Base-by-base conservation (phyloP, 1,140 invertebrate genomes). In the Rhysida immarginata region DNA sequence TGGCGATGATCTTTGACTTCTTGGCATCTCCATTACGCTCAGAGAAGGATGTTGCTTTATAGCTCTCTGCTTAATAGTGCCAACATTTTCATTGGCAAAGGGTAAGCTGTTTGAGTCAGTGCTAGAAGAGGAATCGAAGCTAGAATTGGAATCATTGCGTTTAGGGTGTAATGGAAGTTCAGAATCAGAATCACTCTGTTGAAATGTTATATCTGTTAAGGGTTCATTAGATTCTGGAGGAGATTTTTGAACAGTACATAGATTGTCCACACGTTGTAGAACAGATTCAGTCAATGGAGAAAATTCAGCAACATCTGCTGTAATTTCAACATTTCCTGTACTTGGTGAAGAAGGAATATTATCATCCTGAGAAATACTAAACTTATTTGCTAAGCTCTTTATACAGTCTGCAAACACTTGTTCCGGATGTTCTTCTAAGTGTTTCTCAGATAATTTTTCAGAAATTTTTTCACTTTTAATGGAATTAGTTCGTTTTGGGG, bases 61-160 rank as follows among this genome's bases (percentile, higher is more conserved):
- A 26, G 65, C 61, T 57, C 83, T 72, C 61, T 87, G 86, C 64
- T 95, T 94, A 66, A 98, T 97, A 24, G 95, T 98, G 13, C 94
- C 95, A 29, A 92, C 91, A 74, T 97, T 96, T 68, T 98, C 95
- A 71, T 97, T 97, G 57, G 95, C 94, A 73, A 98, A 98, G 41
- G 94, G 94, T 68, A 98, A 79, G 61, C 90, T 93, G 71, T 96
- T 93, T 23, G 90, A 94, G 74, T 96, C 87, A 53, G 88, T 91
- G 73, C 90, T 95, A 58, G 90, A 93, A 75, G 82, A 93, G 63
- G 91, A 94, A 83, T 92, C 87, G 74, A 87, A 87, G 75, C 84
- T 87, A 65, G 84, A 83, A 69, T 87, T 84, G 56, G 84, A 86
- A 26, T 84, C 84, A 59, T 84, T 85, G 55, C 83, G 71, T 78